A percentile compares a stretch with the other conserved stretches of the same genome.
These are phyloP conservation scores for Rousettus madagascariensis DNA, from an alignment of 2,797 vertebrate species.

Conservation along the genomic window DNA sequence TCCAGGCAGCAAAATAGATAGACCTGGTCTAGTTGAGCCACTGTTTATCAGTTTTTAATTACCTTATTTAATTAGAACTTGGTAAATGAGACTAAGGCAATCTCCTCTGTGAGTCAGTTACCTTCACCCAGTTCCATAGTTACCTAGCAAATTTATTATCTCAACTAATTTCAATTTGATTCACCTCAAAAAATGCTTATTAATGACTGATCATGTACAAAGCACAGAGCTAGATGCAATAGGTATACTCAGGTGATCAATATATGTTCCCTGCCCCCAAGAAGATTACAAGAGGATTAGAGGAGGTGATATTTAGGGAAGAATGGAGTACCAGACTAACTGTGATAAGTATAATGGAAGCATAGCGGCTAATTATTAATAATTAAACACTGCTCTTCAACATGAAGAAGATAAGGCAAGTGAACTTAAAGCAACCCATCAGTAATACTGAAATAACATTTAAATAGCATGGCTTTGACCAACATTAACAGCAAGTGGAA, in stretches of 20 bases:
- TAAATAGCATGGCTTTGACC: background rate
- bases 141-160: background rate
- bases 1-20: conserved; percentile 35
- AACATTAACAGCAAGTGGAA: background rate
- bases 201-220: background rate
- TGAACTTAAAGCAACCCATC: background rate
- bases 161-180: conserved; percentile 14
- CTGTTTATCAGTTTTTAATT: conserved; percentile 67
- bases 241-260: background rate
- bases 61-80: conserved; percentile 62
- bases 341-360: background rate
- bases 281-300: background rate
- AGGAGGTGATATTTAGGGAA: background rate
- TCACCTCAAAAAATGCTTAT: background rate
- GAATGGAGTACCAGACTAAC: background rate
- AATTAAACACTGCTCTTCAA: conserved; percentile 38
- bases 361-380: background rate
- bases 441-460: background rate
- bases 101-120: conserved; percentile 37
- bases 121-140: background rate
- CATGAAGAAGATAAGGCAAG: background rate
- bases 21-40: conserved; percentile 19
- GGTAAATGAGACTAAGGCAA: conserved; percentile 8
- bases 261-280: background rate
- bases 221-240: background rate